Evolutionary conservation across 2,797 vertebrate genomes (phyloP), one percentile per base, ranked within the genome.

Genomic region (Threskiornis aethiopicus): DNA sequence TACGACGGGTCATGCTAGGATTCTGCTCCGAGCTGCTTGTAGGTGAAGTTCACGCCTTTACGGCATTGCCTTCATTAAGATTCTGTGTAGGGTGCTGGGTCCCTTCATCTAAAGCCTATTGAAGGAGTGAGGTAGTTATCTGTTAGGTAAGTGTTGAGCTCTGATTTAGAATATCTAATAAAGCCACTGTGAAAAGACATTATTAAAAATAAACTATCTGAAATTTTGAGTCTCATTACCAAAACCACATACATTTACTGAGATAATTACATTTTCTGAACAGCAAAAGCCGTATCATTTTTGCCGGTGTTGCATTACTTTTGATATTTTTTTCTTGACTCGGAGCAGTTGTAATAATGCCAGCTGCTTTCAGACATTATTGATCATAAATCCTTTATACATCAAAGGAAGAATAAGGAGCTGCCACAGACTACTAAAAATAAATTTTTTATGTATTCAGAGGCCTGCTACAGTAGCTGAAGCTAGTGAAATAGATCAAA

Each of bases 171-270:
- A 51, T 78, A 82, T 35, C 35, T 82, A 83, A 89, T 52, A 95
- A 87, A 93, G 20, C 73, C 25, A 55, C 71, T 33, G 25, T 87
- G 69, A 93, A 95, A 93, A 94, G 37, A 88, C 58, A 57, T 78
- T 95, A 94, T 82, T 94, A 90, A 96, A 96, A 96, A 70, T 87
- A 92, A 95, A 90, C 72, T n/a, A 6, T 81, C 71, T 93, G 67
- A 93, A 94, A 79, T 90, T 39, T 65, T 89, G 69, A 92, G 61
- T 84, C 54, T 90, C 18, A 31, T 96, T 97, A 89, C 16, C 31
- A 65, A 96, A 91, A 28, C 39, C 78, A 79, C 61, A 46, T 79
- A 22, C 37, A 52, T 90, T 82, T 92, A 54, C 39, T 73, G 73
- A 87, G 89, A 78, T 89, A 71, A 96, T 93, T 89, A 61, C 49